Percentiles rank a stretch among this genome's conserved stretches.
Evolutionary conservation across 2,797 vertebrate species (phyloP).

Genomic region (Falco berigora): DNA sequence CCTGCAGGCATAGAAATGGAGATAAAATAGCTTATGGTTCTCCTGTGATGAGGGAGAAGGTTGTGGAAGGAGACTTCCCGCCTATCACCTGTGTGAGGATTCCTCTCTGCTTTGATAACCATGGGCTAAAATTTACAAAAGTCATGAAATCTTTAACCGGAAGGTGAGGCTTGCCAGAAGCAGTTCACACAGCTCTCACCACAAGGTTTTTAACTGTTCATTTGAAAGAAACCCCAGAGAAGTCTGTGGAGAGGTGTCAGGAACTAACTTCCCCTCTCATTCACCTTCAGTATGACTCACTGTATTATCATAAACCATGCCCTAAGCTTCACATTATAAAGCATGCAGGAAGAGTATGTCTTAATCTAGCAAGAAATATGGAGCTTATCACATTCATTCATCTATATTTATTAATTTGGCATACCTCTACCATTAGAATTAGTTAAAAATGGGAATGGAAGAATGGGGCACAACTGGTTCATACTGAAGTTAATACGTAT

Average conservation of each 20-base stretch:
- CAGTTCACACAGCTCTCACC: neutral
- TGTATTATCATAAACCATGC: neutral
- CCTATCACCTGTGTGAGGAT: neutral
- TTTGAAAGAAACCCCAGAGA: neutral
- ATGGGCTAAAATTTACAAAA: neutral
- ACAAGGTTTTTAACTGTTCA: neutral
- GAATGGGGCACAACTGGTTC: neutral
- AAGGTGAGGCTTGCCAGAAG: neutral
- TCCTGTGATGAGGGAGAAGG: neutral
- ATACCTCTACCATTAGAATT: neutral
- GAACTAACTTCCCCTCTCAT: neutral
- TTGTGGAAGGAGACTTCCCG: neutral
- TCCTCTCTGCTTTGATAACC: neutral
- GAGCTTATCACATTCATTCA: neutral
- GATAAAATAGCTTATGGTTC: conserved; percentile 8
- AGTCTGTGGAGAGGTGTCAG: neutral
- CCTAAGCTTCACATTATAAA: neutral
- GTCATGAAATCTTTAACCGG: neutral
- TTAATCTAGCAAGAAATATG: neutral
- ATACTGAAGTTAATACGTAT: neutral
- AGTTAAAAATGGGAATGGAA: neutral
- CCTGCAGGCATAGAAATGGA: neutral
- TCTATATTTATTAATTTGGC: neutral
- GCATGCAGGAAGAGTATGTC: neutral
- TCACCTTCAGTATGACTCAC: neutral